Percentiles rank a stretch among this genome's conserved stretches.
These are phyloP conservation scores for Chydorus sphaericus DNA, from an alignment of 2,888 invertebrate genomes.

Conservation along the genomic window DNA sequence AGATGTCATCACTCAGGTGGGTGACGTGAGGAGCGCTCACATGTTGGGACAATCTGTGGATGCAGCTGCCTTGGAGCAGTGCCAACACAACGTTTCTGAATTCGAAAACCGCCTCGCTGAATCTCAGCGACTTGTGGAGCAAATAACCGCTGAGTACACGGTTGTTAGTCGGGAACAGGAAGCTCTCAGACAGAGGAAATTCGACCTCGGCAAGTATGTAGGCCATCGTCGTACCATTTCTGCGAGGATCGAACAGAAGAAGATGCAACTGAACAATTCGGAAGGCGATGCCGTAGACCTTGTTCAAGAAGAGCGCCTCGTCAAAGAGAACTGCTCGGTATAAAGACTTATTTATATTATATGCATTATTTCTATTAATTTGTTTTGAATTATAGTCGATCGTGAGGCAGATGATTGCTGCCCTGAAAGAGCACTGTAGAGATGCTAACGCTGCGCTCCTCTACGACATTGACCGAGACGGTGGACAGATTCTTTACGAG, in stretches of 20 bases:
- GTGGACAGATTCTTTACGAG: not conserved
- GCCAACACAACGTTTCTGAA: not conserved
- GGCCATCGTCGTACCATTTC: not conserved
- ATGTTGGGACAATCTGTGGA: not conserved
- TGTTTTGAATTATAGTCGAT: not conserved
- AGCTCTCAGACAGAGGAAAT: not conserved
- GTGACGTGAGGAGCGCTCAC: not conserved
- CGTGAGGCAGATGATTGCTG: not conserved
- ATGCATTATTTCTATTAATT: not conserved
- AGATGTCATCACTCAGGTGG: not conserved
- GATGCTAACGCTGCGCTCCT: not conserved
- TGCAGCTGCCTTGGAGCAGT: not conserved
- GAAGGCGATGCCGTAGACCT: not conserved
- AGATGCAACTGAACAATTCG: not conserved
- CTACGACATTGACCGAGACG: constrained; percentile 3
- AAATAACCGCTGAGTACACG: not conserved
- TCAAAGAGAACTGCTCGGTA: not conserved
- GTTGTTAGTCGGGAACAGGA: not conserved
- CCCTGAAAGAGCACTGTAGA: not conserved
- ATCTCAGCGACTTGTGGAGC: not conserved
- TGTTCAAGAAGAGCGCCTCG: not conserved
- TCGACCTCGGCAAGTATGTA: too few relatives aligned
- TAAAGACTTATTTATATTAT: not conserved
- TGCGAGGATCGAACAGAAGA: not conserved
- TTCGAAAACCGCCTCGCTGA: not conserved